phyloP scores from a whole-genome alignment of 2,888 invertebrate species.

The Geotrupes spiniger region DNA sequence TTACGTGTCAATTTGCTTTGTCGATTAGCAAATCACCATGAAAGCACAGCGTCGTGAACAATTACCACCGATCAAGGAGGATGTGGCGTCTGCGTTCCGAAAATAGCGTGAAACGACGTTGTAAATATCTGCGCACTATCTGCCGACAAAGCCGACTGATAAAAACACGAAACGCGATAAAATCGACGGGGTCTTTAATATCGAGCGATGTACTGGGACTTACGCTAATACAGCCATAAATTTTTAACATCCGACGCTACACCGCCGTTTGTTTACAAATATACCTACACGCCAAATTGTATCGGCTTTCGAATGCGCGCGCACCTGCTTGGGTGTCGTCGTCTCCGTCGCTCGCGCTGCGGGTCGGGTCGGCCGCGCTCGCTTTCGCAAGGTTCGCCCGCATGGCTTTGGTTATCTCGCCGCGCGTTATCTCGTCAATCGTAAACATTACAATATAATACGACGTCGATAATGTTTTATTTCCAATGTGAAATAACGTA shows the following conservation, averaged over 20 bases:
- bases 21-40: no score
- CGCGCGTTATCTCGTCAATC: background rate
- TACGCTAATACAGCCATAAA: conserved; percentile 23
- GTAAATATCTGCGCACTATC: conserved; percentile 14
- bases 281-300: background rate
- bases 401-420: background rate
- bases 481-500: background rate
- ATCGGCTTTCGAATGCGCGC: background rate
- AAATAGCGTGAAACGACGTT: conserved; percentile 3
- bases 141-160: conserved; percentile 22
- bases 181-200: conserved; percentile 13
- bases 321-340: background rate
- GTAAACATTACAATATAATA: conserved; percentile 6
- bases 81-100: background rate
- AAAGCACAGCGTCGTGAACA: no score
- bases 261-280: conserved; percentile 3
- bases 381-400: background rate
- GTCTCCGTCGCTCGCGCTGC: background rate
- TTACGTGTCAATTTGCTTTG: no score
- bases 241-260: background rate
- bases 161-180: conserved; percentile 22
- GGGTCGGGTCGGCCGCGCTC: background rate
- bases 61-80: no score
- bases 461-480: conserved; percentile 1
- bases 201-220: conserved; percentile 23